Conservation (phyloP, 2,797 vertebrate species). For the Fundulus diaphanus region DNA sequence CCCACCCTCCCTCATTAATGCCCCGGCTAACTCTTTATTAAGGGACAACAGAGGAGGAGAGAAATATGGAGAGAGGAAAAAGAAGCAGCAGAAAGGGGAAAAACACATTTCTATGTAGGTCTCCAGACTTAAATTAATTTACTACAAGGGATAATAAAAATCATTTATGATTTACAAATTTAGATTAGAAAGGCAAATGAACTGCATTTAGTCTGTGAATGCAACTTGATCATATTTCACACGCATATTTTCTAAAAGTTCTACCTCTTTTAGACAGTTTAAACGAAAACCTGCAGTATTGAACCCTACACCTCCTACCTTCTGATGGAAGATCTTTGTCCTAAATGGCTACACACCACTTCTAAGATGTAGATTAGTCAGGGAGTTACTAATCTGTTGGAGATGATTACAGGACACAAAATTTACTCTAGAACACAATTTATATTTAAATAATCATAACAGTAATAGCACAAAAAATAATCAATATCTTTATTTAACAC, state of each 20-base stretch:
- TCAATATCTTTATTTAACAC: neutral
- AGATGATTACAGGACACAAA: neutral
- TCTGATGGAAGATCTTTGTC: neutral
- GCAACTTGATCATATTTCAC: neutral
- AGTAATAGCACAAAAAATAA: neutral
- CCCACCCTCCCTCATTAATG: conserved; percentile 58
- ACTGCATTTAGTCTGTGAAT: neutral
- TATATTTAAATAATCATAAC: neutral
- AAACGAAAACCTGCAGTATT: neutral
- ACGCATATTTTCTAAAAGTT: neutral
- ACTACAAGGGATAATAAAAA: neutral
- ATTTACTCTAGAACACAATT: neutral
- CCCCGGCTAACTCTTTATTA: conserved; percentile 45
- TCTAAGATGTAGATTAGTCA: neutral
- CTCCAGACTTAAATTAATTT: neutral
- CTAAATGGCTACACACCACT: neutral
- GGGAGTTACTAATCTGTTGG: neutral
- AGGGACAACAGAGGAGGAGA: conserved; percentile 32
- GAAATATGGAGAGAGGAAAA: neutral
- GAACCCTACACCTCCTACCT: neutral
- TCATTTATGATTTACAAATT: neutral
- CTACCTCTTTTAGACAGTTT: neutral
- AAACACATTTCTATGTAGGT: too few species aligned
- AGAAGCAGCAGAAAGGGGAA: neutral
- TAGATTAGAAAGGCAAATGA: neutral